Evolutionary conservation across 2,797 vertebrate species (phyloP).

Genomic region (Sphenopsis melanotis): DNA sequence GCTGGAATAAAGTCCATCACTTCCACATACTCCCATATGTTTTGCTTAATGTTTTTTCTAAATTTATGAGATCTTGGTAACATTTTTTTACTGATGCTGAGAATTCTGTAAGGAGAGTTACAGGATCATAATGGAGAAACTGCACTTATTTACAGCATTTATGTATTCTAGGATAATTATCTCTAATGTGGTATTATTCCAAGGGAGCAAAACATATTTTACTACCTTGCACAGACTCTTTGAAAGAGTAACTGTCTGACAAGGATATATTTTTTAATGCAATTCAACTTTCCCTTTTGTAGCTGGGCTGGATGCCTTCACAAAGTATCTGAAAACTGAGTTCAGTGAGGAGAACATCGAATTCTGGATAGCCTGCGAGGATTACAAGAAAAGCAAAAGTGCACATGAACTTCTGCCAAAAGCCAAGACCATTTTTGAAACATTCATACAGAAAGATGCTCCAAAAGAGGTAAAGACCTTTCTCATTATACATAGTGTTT

Average conservation of each 20-base stretch:
- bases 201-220: not conserved
- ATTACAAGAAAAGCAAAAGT: constrained; percentile 87
- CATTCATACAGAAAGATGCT: constrained; percentile 86
- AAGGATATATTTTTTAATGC: not conserved
- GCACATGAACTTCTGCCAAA: constrained; percentile 80
- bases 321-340: constrained; percentile 88
- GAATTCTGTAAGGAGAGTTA: not conserved
- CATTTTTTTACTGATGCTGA: not conserved
- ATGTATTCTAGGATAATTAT: not conserved
- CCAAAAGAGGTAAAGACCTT: constrained; percentile 84
- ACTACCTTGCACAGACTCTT: not conserved
- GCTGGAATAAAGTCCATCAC: not conserved
- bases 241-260: not conserved
- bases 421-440: constrained; percentile 88
- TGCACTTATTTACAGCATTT: not conserved
- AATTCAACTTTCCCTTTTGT: not conserved
- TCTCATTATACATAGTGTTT: not conserved
- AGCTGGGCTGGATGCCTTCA: constrained; percentile 88
- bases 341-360: constrained; percentile 98
- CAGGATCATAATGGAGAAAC: not conserved
- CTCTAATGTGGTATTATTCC: not conserved
- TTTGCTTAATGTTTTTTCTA: not conserved
- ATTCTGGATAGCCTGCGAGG: constrained; percentile 95
- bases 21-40: not conserved
- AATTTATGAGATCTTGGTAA: not conserved